These are phyloP conservation scores for Ceratosolen solmsi DNA, from an alignment of 1,140 invertebrate species.

Conservation along the genomic window DNA sequence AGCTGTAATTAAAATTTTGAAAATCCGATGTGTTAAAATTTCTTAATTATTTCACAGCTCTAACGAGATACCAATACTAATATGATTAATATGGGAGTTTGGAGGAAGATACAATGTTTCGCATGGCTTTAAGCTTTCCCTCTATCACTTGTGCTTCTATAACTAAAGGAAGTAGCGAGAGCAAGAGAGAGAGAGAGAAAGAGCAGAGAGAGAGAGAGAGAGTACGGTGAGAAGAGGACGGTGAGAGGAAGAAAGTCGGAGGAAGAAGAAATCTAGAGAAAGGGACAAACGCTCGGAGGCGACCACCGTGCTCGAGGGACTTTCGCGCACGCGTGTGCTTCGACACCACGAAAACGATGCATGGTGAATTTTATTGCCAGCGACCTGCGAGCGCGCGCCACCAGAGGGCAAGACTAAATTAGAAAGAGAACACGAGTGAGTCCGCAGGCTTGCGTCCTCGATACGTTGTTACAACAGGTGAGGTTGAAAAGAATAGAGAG, in stretches of 20 bases:
- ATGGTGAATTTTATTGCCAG: constrained; percentile 42
- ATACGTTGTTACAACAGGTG: neutral
- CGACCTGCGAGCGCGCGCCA: neutral
- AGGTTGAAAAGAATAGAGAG: neutral
- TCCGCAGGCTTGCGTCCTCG: constrained; percentile 9
- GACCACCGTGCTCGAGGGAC: constrained; percentile 51
- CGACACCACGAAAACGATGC: constrained; percentile 43
- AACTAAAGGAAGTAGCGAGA: no score
- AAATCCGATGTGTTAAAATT: neutral
- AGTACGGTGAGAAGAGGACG: neutral
- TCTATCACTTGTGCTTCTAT: neutral
- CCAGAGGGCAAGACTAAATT: constrained; percentile 38
- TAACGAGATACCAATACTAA: neutral
- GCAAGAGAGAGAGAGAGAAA: no score
- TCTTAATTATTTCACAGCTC: neutral
- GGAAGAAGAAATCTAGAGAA: neutral
- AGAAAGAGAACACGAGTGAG: neutral
- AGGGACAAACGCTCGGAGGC: neutral
- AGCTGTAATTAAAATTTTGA: neutral
- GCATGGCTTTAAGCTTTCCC: neutral
- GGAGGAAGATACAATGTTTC: neutral
- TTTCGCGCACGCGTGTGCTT: neutral
- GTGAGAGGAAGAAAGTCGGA: neutral
- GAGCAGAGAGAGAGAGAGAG: neutral
- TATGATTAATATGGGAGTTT: neutral